Base-by-base conservation (phyloP, 1,140 invertebrate genomes). In the Xylocopa sonorina region DNA sequence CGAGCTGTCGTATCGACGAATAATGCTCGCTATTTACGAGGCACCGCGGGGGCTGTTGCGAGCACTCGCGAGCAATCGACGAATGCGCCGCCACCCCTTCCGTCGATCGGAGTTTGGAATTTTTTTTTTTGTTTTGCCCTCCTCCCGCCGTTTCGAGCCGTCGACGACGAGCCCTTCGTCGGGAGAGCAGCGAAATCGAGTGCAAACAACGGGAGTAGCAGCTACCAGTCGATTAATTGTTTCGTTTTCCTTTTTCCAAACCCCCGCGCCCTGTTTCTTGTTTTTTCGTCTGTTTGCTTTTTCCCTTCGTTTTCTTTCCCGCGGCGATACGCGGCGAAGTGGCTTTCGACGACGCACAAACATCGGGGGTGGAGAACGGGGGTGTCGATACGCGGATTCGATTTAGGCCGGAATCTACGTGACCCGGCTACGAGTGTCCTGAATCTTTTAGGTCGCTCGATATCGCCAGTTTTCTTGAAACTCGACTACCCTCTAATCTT, bases 371-470 rank as follows among this genome's bases (percentile, higher is more conserved):
- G n/a, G n/a, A n/a, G n/a, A n/a, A n/a, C 38, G 38, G 58, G 0
- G 43, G n/a, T 50, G 24, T 60, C 69, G 69, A 72, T 43, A 41
- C 41, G 24, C 24, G 57, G 12, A 24, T 34, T 18, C 55, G 60
- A 75, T 63, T 50, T 21, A 53, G 16, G n/a, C n/a, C 16, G 34
- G 7, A 24, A 46, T 9, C 24, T 50, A 21, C 24, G 55, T 43
- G 46, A 69, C 48, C 43, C 24, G 38, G 21, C 32, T 53, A 63
- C 12, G 32, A 32, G 48, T 50, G 34, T 62, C 29, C 66, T 78
- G 68, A 78, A 78, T 72, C 63, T 72, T 43, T 72, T 41, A 72
- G 57, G 48, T 72, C 68, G 64, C 53, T 77, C 75, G 38, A 53
- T 72, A 71, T 43, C 48, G 46, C 14, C 46, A 63, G 48, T 62